Evolutionary conservation across 2,888 invertebrate species (phyloP).

Genomic region (Melipona bicolor): DNA sequence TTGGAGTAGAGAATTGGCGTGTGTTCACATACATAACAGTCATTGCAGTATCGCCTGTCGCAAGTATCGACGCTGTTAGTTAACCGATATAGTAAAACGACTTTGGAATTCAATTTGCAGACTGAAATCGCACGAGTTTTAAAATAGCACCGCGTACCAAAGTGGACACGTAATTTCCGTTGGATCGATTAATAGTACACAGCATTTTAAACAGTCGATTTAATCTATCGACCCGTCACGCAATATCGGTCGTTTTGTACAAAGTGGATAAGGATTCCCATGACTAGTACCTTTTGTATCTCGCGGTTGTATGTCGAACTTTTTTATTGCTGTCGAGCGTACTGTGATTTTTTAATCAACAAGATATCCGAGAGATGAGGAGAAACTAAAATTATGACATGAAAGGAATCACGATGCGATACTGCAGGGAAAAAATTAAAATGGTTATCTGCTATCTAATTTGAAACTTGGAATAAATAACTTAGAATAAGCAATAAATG

Average conservation of each 20-base stretch:
- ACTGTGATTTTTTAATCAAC: conserved; percentile 51
- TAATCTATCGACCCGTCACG: conserved; percentile 52
- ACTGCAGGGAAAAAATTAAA: no score
- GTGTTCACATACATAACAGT: neutral
- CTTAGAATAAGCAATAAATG: no score
- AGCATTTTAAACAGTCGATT: conserved; percentile 57
- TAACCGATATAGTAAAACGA: conserved; percentile 48
- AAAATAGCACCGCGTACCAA: conserved; percentile 55
- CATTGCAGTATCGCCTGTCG: conserved; percentile 26
- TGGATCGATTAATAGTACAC: conserved; percentile 65
- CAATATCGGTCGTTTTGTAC: conserved; percentile 51
- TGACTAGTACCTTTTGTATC: conserved; percentile 43
- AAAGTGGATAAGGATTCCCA: conserved; percentile 50
- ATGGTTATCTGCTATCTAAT: no score
- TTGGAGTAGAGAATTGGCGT: neutral
- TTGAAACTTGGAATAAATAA: no score
- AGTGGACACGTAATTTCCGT: conserved; percentile 69
- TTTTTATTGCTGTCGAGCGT: conserved; percentile 27
- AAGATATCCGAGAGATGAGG: conserved; percentile 7
- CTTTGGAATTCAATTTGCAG: conserved; percentile 66
- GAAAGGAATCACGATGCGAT: neutral
- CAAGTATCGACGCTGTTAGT: conserved; percentile 49
- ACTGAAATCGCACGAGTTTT: conserved; percentile 48
- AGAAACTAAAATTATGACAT: neutral
- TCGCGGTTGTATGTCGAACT: conserved; percentile 15